These are phyloP conservation scores for Physeter macrocephalus DNA, from an alignment of 2,113 vertebrate genomes.

Conservation along the genomic window DNA sequence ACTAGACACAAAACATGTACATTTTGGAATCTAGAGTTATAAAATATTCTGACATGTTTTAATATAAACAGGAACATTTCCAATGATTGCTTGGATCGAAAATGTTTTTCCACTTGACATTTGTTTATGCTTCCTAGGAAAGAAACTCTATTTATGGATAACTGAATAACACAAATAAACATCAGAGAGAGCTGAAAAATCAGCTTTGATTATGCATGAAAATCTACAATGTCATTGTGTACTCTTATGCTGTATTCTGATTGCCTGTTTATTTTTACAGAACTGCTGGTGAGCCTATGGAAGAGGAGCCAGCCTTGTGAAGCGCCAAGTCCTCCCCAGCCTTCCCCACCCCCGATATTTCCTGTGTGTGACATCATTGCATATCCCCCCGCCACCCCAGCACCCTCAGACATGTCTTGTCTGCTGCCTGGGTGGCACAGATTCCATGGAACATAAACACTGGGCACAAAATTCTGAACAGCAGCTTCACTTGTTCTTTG, in stretches of 20 bases:
- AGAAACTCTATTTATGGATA: conserved; percentile 96
- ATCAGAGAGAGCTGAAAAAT: conserved; percentile 91
- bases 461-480: conserved; percentile 84
- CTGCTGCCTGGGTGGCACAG: conserved; percentile 95
- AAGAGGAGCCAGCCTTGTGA: conserved; percentile 88
- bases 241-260: conserved; percentile 92
- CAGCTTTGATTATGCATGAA: conserved; percentile 96
- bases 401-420: conserved; percentile 92
- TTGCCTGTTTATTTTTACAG: conserved; percentile 99
- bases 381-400: conserved; percentile 84
- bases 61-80: conserved; percentile 96
- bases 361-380: conserved; percentile 98
- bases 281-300: conserved; percentile 91
- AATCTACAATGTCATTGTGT: conserved; percentile 95
- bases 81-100: conserved; percentile 88
- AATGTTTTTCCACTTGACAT: conserved; percentile 91
- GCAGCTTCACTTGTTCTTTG: conserved; percentile 85
- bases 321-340: conserved; percentile 88
- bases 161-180: conserved; percentile 97
- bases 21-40: conserved; percentile 82
- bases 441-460: conserved; percentile 88
- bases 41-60: conserved; percentile 92
- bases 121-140: conserved; percentile 97
- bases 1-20: conserved; percentile 82
- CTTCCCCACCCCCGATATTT: conserved; percentile 82